Evolutionary conservation across 2,113 vertebrate species (phyloP).

Genomic region (Jaculus jaculus): DNA sequence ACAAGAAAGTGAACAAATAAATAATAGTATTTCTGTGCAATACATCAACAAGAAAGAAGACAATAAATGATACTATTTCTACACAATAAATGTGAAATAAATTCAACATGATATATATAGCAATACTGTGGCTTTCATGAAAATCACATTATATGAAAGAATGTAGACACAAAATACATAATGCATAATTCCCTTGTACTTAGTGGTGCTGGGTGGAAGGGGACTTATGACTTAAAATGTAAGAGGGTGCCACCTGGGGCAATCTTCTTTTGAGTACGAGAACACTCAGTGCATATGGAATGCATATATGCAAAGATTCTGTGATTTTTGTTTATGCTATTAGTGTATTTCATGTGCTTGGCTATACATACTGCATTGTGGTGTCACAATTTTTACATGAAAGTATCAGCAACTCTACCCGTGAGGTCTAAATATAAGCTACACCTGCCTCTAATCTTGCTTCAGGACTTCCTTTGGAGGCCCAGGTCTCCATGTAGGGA

Average conservation of each 20-base stretch:
- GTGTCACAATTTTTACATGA: not conserved
- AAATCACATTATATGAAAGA: not conserved
- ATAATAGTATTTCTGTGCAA: too few relatives aligned
- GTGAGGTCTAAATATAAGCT: not conserved
- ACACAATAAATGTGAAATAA: not conserved
- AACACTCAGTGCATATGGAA: not conserved
- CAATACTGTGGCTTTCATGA: not conserved
- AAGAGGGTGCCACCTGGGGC: not conserved
- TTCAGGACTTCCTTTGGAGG: not conserved
- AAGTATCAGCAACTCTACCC: not conserved
- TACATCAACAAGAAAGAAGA: slow-evolving; percentile 2
- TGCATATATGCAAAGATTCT: not conserved
- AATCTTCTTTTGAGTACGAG: not conserved
- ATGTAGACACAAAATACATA: not conserved
- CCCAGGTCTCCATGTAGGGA: not conserved
- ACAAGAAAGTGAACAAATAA: not conserved
- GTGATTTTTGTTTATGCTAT: not conserved
- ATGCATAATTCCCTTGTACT: not conserved
- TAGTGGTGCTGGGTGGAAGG: not conserved
- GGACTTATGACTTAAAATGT: not conserved
- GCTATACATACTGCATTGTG: not conserved
- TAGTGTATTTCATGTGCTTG: not conserved
- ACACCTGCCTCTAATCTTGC: not conserved
- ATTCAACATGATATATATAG: not conserved
- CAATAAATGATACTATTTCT: not conserved